Percentiles rank a stretch among this genome's conserved stretches.
These are phyloP conservation scores for Crocallis elinguaria DNA, from an alignment of 2,888 invertebrate genomes.

Conservation along the genomic window DNA sequence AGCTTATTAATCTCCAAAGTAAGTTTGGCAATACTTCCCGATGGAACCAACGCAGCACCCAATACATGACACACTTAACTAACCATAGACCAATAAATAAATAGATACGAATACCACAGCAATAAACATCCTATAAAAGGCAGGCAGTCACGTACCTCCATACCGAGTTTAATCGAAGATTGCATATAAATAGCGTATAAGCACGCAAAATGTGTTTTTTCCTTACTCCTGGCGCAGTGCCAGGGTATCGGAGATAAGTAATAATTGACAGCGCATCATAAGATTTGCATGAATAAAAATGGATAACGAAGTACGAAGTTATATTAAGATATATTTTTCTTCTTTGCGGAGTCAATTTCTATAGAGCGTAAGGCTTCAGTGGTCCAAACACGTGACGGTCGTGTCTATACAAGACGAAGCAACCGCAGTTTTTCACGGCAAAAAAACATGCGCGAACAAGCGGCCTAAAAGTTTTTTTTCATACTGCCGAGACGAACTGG, in stretches of 20 bases:
- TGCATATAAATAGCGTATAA: slow-evolving; percentile 61
- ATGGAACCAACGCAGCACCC: background rate
- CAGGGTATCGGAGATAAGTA: slow-evolving; percentile 60
- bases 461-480: too few relatives aligned
- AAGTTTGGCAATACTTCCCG: too few relatives aligned
- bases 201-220: slow-evolving; percentile 47
- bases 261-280: slow-evolving; percentile 65
- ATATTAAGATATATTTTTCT: background rate
- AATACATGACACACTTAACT: slow-evolving; percentile 8
- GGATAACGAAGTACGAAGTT: slow-evolving; percentile 13
- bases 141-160: slow-evolving; percentile 30
- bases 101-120: slow-evolving; percentile 12
- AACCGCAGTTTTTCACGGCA: too few relatives aligned
- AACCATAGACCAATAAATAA: slow-evolving; percentile 14
- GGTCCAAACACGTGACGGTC: too few relatives aligned
- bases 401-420: too few relatives aligned
- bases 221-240: slow-evolving; percentile 57
- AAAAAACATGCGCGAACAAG: too few relatives aligned
- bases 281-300: slow-evolving; percentile 45
- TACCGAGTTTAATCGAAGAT: slow-evolving; percentile 29
- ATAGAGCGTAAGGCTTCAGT: too few relatives aligned
- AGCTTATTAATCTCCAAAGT: too few relatives aligned
- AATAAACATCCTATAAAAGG: slow-evolving; percentile 25
- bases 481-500: too few relatives aligned
- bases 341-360: background rate